Evolutionary conservation across 2,888 invertebrate genomes (phyloP).

Genomic region (Ectemnius lituratus): DNA sequence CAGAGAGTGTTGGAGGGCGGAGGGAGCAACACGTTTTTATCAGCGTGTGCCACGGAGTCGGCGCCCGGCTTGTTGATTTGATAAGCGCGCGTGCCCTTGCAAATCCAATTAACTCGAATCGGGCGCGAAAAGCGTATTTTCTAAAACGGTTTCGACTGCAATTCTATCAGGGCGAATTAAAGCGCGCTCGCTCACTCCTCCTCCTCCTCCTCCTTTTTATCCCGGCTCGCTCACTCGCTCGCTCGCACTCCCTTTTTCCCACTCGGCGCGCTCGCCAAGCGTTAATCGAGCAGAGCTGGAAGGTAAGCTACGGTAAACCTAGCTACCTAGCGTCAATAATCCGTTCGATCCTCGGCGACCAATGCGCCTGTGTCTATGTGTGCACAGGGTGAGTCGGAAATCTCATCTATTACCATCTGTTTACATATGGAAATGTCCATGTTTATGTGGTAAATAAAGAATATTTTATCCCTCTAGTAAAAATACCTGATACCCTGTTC

Average conservation of each 20-base stretch:
- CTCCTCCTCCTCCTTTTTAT: not conserved
- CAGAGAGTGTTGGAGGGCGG: too few relatives aligned
- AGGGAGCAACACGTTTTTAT: too few relatives aligned
- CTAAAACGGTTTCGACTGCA: conserved; percentile 1
- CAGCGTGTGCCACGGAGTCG: too few relatives aligned
- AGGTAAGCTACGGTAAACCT: not conserved
- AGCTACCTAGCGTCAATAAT: conserved; percentile 24
- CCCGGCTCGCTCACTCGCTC: not conserved
- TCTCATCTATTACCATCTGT: too few relatives aligned
- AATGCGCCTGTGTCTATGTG: too few relatives aligned
- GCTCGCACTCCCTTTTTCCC: not conserved
- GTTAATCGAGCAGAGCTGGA: not conserved
- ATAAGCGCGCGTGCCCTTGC: too few relatives aligned
- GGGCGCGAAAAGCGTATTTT: conserved; percentile 2
- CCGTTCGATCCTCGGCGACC: conserved; percentile 6
- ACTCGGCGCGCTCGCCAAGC: conserved; percentile 12
- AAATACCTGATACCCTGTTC: too few relatives aligned
- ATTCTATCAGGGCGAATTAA: conserved; percentile 7
- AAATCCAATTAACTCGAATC: conserved; percentile 13
- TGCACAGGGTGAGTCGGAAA: too few relatives aligned
- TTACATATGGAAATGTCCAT: too few relatives aligned
- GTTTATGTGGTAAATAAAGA: too few relatives aligned
- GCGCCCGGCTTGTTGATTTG: too few relatives aligned
- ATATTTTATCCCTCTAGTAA: too few relatives aligned
- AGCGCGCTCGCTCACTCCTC: not conserved